phyloP scores from a whole-genome alignment of 2,797 vertebrate genomes.

The Mycteria americana region DNA sequence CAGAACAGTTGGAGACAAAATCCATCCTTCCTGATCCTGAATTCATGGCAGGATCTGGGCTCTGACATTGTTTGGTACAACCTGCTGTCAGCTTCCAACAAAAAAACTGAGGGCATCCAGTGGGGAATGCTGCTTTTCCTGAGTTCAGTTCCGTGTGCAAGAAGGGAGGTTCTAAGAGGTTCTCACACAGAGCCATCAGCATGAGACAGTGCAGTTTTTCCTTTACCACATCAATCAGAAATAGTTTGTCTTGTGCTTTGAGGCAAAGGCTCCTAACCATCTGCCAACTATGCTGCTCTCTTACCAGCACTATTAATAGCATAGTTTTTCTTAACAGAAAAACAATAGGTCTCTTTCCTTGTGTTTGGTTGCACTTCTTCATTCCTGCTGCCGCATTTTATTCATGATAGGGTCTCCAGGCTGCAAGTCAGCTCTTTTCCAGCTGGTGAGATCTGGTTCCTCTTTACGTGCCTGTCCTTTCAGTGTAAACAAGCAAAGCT shows the following conservation, averaged over 20 bases:
- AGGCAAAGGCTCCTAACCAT: neutral
- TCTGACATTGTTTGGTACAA: neutral
- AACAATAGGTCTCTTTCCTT: neutral
- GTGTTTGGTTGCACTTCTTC: conserved; percentile 9
- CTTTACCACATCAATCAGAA: conserved; percentile 10
- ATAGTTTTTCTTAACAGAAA: neutral
- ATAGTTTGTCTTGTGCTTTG: neutral
- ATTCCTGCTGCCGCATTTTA: neutral
- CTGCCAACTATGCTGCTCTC: neutral
- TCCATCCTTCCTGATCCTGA: neutral
- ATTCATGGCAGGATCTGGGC: neutral
- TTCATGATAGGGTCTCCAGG: neutral
- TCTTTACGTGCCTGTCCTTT: conserved; percentile 68
- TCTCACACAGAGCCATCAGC: neutral
- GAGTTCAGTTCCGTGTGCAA: neutral
- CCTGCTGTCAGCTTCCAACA: neutral
- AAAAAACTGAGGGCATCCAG: neutral
- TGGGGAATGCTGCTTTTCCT: neutral
- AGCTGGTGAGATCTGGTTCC: neutral
- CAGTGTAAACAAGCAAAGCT: conserved; percentile 83
- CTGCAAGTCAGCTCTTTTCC: conserved; percentile 4
- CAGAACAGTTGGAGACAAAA: conserved; percentile 10
- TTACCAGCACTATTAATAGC: conserved; percentile 28
- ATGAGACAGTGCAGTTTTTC: neutral
- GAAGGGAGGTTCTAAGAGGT: neutral